Base-by-base conservation (phyloP, 2,113 vertebrate genomes). In the Trogon melanurus region DNA sequence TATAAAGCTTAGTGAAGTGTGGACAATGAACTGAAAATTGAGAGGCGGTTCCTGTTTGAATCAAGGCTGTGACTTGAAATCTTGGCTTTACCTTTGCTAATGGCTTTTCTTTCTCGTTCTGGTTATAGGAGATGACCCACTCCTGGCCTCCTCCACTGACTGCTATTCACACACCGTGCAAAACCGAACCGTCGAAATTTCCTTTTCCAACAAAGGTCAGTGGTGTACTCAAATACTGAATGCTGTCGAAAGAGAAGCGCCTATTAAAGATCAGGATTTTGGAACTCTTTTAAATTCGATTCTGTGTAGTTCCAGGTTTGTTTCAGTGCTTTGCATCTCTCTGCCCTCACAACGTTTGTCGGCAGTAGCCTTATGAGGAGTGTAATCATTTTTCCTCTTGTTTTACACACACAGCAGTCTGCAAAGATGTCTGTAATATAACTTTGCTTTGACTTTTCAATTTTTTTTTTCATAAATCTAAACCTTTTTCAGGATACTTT, bases 101-200 rank as follows among this genome's bases (percentile, higher is more conserved):
- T 56, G 16, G 48, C 73, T 83, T 78, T 57, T 2, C 19, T 36
- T 47, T 83, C 71, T 56, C 78, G 54, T 57, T 54, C 78, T 66
- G 62, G 21, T 57, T 93, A 20, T 94, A 99, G 99, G 99, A 99
- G 98, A 99, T 99, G 99, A 99, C 99, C 98, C 99, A 99, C 97
- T 99, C 99, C 80, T 99, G 99, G 99, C 99, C 99, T 88, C 99
- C 99, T 96, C 99, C 99, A 9, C 97, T 99, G 96, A 99, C 99
- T 96, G 99, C 99, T 96, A 99, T 99, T 97, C 99, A 99, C 87
- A 99, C 99, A 51, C 99, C 99, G 76, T 99, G 99, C 98, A 99
- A 99, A 98, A 99, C 99, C 11, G 99, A 99, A 97, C 99, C 99
- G 66, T 99, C 99, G 88, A 99, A 99, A 97, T 99, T 99, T 98